phyloP scores from a whole-genome alignment of 2,797 vertebrate species.

The Coluber constrictor region DNA sequence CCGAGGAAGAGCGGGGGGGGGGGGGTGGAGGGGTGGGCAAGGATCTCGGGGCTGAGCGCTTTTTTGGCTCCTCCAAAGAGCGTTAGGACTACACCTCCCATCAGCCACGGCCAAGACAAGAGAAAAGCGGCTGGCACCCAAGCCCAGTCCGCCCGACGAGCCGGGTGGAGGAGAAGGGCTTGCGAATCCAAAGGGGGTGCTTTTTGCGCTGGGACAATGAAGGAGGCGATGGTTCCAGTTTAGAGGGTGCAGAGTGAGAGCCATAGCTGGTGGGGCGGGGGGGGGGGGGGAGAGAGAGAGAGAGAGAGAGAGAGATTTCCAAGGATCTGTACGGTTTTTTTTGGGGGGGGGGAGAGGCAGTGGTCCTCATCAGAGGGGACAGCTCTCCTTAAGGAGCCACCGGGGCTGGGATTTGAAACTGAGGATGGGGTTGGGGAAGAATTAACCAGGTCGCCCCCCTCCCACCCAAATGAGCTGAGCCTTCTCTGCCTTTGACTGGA shows the following conservation, averaged over 20 bases:
- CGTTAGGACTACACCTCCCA: too few relatives aligned
- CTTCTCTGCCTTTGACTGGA: neutral
- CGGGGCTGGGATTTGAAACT: neutral
- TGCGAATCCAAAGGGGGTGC: too few relatives aligned
- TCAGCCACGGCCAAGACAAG: too few relatives aligned
- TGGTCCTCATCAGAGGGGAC: neutral
- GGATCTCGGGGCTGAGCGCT: neutral
- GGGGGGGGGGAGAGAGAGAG: too few relatives aligned
- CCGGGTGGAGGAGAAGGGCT: too few relatives aligned
- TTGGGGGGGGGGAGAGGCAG: rapidly evolving
- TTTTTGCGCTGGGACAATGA: neutral
- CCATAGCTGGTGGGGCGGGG: neutral
- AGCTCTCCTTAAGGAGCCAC: neutral
- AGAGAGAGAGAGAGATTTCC: too few relatives aligned
- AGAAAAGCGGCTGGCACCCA: too few relatives aligned
- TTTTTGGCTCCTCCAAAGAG: neutral
- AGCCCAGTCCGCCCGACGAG: too few relatives aligned
- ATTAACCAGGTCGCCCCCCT: neutral
- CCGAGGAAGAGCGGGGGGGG: neutral
- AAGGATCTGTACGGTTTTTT: neutral
- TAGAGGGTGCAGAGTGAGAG: neutral
- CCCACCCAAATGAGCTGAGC: neutral
- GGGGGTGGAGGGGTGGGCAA: too few relatives aligned
- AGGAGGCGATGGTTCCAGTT: neutral
- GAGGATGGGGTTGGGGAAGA: neutral